phyloP scores from a whole-genome alignment of 2,888 invertebrate species.

The Rotaria socialis region DNA sequence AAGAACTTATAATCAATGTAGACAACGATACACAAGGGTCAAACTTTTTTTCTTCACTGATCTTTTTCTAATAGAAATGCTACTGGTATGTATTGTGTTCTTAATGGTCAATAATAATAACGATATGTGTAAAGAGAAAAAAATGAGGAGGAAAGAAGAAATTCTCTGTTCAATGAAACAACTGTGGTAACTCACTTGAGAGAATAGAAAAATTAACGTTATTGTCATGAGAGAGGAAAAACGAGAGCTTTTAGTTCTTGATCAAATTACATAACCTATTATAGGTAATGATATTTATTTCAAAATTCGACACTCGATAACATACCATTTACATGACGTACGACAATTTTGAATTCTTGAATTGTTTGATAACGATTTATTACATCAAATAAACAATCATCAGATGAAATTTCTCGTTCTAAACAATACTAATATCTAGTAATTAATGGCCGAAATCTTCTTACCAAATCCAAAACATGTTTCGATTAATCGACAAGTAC shows the following conservation, averaged over 20 bases:
- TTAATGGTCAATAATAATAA: background rate
- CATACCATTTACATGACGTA: background rate
- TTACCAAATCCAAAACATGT: slow-evolving; percentile 1
- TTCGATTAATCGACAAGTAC: background rate
- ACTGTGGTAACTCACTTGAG: background rate
- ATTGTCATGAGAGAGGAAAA: background rate
- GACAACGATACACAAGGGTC: background rate
- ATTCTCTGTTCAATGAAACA: background rate
- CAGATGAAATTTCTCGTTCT: background rate
- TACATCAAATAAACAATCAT: slow-evolving; percentile 14
- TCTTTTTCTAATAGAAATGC: background rate
- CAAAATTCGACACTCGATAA: background rate
- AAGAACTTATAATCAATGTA: background rate
- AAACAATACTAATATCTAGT: background rate
- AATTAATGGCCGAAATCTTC: background rate
- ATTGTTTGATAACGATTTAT: background rate
- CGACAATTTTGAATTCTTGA: slow-evolving; percentile 6
- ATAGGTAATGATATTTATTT: background rate
- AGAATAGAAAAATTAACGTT: background rate
- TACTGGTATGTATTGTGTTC: background rate
- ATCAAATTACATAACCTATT: background rate
- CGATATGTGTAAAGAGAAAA: background rate
- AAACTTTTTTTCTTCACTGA: background rate
- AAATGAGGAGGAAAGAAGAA: background rate
- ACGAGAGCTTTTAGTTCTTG: background rate